These are phyloP conservation scores for Leptopilina clavipes DNA, from an alignment of 1,140 invertebrate genomes.

Conservation along the genomic window DNA sequence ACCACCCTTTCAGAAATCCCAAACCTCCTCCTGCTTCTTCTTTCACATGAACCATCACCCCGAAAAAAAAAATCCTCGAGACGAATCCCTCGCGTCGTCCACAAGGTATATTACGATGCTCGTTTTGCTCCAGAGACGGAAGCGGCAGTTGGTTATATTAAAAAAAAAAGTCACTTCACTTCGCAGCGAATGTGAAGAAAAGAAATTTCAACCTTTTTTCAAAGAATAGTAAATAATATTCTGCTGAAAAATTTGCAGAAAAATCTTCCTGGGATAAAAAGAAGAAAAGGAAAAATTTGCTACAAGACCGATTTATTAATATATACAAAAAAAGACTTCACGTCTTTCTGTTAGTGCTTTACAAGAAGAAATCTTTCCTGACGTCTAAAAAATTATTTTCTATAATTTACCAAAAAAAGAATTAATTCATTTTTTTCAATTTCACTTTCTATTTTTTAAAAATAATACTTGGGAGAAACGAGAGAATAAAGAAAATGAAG, in stretches of 20 bases:
- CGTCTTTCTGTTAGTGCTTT: too few species aligned
- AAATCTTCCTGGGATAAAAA: neutral
- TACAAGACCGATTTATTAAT: too few species aligned
- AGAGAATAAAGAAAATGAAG: too few species aligned
- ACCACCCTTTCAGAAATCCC: slow-evolving; percentile 37
- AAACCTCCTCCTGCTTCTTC: slow-evolving; percentile 47
- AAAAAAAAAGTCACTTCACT: slow-evolving; percentile 39
- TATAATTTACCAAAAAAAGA: too few species aligned
- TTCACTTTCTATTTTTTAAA: too few species aligned
- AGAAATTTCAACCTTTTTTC: neutral
- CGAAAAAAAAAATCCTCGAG: slow-evolving; percentile 33
- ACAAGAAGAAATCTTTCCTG: too few species aligned
- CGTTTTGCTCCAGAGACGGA: slow-evolving; percentile 8
- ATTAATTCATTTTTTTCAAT: too few species aligned
- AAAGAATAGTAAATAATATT: neutral
- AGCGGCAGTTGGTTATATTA: slow-evolving; percentile 35
- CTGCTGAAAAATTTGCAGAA: neutral
- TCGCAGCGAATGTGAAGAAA: neutral
- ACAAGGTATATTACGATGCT: neutral
- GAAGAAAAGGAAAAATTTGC: neutral
- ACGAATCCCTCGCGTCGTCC: slow-evolving; percentile 17
- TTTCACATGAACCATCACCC: slow-evolving; percentile 2
- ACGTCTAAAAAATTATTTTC: too few species aligned
- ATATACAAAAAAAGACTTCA: too few species aligned
- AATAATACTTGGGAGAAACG: too few species aligned